A percentile compares a stretch with the other conserved stretches of the same genome.
Evolutionary conservation across 2,797 vertebrate genomes (phyloP).

Genomic region (Tenualosa thibaudeaui): DNA sequence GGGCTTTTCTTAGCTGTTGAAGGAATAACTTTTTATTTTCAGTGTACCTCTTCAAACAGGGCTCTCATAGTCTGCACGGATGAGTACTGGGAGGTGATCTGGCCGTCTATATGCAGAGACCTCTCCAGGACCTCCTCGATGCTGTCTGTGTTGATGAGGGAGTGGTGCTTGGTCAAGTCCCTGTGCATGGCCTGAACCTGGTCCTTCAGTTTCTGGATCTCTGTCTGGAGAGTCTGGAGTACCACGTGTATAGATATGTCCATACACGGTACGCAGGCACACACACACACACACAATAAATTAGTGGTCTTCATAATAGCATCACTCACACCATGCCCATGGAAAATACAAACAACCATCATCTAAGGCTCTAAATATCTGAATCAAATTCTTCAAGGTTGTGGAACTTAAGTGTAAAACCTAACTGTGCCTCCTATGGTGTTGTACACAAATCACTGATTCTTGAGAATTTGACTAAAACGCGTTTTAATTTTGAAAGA

Average conservation of each 20-base stretch:
- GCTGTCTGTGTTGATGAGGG: constrained; percentile 86
- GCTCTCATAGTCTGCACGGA: constrained; percentile 83
- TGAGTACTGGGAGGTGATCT: constrained; percentile 79
- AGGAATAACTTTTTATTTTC: too few species aligned
- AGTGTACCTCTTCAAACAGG: constrained; percentile 84
- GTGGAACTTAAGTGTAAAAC: not conserved
- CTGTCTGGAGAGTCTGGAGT: constrained; percentile 80
- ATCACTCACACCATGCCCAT: not conserved
- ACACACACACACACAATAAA: not conserved
- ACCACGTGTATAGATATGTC: constrained; percentile 12
- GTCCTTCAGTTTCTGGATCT: constrained; percentile 89
- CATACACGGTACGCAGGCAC: constrained; percentile 25
- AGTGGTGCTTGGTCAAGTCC: constrained; percentile 94
- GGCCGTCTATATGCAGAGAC: constrained; percentile 82
- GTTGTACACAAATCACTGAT: too few species aligned
- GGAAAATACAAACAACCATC: not conserved
- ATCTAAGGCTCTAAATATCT: not conserved
- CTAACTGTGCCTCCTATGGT: not conserved
- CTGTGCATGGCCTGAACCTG: constrained; percentile 92
- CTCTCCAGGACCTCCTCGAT: constrained; percentile 86
- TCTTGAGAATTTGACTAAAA: too few species aligned
- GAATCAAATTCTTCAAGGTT: not conserved
- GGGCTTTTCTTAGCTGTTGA: too few species aligned
- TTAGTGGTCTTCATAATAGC: not conserved
- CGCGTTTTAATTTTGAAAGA: too few species aligned